Percentiles rank a stretch among this genome's conserved stretches.
Conservation (phyloP, 1,140 invertebrate genomes). For the Conus ventricosus region DNA sequence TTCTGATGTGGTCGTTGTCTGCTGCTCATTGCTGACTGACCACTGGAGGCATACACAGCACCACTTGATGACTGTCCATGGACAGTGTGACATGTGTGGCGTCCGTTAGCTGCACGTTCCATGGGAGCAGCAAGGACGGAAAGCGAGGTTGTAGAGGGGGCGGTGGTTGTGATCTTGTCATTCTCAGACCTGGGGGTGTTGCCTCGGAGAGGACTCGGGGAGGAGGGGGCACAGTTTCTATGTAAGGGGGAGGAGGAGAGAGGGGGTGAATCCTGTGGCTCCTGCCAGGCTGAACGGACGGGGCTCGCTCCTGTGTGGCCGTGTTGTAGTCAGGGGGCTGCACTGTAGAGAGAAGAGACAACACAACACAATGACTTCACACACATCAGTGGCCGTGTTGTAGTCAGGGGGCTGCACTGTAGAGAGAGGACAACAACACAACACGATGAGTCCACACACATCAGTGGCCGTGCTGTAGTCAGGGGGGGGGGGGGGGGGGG, state of each 20-base stretch:
- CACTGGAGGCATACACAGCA: no score
- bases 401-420: no score
- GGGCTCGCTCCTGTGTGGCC: background rate
- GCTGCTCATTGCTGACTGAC: background rate
- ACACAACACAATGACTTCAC: no score
- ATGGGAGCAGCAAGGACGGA: background rate
- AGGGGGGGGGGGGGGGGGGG: no score
- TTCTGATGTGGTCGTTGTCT: background rate
- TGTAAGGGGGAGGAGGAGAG: conserved; percentile 2
- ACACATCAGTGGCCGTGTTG: no score
- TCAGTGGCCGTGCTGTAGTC: no score
- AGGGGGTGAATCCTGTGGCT: background rate
- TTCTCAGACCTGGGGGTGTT: background rate
- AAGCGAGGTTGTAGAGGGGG: background rate
- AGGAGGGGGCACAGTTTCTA: background rate
- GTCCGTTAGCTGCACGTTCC: no score
- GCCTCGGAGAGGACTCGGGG: background rate
- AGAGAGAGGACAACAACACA: no score
- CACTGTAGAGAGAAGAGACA: background rate
- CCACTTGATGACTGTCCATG: no score
- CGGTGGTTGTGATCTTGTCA: background rate
- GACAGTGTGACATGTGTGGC: no score
- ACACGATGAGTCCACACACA: no score
- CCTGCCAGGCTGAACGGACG: background rate
- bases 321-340: background rate